A percentile compares a stretch with the other conserved stretches of the same genome.
These are phyloP conservation scores for Venturia canescens DNA, from an alignment of 1,140 invertebrate genomes.

Conservation along the genomic window DNA sequence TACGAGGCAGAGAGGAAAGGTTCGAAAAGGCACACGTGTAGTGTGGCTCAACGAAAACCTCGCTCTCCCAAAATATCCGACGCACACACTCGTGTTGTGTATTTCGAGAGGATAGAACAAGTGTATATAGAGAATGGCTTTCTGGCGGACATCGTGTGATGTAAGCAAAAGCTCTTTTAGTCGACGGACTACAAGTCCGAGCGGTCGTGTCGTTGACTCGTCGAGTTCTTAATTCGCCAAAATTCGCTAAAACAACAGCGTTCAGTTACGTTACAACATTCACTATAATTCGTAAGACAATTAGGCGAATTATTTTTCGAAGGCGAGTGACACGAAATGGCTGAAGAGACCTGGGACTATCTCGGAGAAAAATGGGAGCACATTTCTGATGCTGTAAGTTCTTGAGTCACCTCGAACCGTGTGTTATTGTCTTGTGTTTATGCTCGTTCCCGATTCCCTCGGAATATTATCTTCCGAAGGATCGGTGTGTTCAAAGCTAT, in stretches of 20 bases:
- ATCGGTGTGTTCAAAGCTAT: no score
- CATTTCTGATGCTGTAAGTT: slow-evolving; percentile 58
- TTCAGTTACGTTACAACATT: background rate
- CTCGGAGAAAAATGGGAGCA: slow-evolving; percentile 70
- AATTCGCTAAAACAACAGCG: slow-evolving; percentile 14
- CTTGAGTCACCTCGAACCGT: background rate
- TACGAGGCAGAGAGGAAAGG: background rate
- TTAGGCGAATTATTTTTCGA: background rate
- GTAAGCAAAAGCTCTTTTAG: slow-evolving; percentile 59
- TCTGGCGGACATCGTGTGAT: slow-evolving; percentile 59
- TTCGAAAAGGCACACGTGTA: slow-evolving; percentile 1
- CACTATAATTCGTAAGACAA: background rate
- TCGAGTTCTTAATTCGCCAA: slow-evolving; percentile 45
- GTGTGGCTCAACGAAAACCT: slow-evolving; percentile 47
- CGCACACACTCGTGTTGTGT: slow-evolving; percentile 51
- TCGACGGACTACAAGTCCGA: slow-evolving; percentile 53
- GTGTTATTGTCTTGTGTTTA: background rate
- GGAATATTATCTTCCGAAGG: no score
- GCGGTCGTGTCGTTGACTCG: slow-evolving; percentile 48
- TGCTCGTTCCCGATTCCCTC: background rate
- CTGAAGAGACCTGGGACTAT: slow-evolving; percentile 62
- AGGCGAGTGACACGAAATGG: slow-evolving; percentile 54
- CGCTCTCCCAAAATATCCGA: slow-evolving; percentile 64
- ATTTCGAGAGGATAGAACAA: slow-evolving; percentile 39
- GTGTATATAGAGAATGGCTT: slow-evolving; percentile 59